Evolutionary conservation across 2,797 vertebrate species (phyloP).

Genomic region (Pseudopleuronectes americanus): DNA sequence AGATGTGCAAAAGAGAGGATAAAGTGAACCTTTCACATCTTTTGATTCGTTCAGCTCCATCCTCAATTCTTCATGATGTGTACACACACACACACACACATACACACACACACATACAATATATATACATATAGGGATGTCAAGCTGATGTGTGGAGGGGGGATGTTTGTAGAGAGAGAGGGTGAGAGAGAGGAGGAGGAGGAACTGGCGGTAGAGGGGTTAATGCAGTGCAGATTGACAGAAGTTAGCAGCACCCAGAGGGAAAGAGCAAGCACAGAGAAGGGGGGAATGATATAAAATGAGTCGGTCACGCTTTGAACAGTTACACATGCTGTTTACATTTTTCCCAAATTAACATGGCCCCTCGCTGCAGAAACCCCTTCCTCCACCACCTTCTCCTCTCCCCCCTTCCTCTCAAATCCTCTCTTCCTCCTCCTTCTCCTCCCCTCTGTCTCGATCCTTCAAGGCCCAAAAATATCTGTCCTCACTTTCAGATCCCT

Average conservation of each 20-base stretch:
- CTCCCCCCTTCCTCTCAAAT: conserved; percentile 59
- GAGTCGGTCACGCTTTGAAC: conserved; percentile 90
- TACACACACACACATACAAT: not conserved
- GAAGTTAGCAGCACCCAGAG: conserved; percentile 82
- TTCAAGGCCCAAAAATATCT: conserved; percentile 46
- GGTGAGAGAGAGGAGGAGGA: conserved; percentile 53
- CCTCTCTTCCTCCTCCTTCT: conserved; percentile 55
- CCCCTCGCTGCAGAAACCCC: conserved; percentile 83
- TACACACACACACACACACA: conserved; percentile 5
- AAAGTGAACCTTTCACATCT: conserved; percentile 69
- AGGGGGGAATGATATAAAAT: conserved; percentile 87
- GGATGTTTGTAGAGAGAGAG: conserved; percentile 44
- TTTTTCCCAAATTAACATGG: conserved; percentile 91
- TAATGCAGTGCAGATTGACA: conserved; percentile 84
- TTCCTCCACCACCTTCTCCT: conserved; percentile 61
- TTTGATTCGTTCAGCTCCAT: conserved; percentile 72
- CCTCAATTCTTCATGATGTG: conserved; percentile 68
- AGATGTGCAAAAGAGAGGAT: conserved; percentile 41
- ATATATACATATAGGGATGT: conserved; percentile 42
- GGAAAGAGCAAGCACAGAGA: conserved; percentile 72
- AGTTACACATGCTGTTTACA: conserved; percentile 92
- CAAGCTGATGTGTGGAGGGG: conserved; percentile 50
- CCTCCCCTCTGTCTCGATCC: conserved; percentile 49
- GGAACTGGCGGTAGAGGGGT: conserved; percentile 74
- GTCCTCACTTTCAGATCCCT: conserved; percentile 33